Evolutionary conservation across 2,113 vertebrate species (phyloP).

Genomic region (Erinaceus europaeus): DNA sequence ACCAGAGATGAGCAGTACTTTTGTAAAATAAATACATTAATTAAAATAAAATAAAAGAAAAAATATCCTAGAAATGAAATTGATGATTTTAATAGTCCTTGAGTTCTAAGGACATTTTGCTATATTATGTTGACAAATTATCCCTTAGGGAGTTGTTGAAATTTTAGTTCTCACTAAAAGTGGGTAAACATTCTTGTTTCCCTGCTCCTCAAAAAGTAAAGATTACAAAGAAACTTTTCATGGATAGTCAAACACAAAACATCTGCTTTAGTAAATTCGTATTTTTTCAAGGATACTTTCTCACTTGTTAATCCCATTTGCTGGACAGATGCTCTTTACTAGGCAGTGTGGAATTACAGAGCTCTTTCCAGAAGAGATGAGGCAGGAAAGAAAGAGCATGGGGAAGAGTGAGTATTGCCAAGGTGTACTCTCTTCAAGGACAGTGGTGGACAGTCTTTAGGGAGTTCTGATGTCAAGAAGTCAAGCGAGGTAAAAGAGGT

Average conservation of each 20-base stretch:
- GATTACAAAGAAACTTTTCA: neutral
- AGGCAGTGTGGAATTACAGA: too few relatives aligned
- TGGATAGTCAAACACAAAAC: neutral
- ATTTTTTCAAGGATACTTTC: neutral
- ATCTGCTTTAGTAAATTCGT: neutral
- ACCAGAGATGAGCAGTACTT: too few relatives aligned
- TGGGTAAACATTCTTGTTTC: neutral
- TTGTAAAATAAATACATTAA: too few relatives aligned
- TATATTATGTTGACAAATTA: neutral
- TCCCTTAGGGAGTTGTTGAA: neutral
- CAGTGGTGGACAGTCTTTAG: too few relatives aligned
- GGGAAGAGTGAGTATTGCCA: too few relatives aligned
- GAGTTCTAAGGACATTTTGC: slow-evolving; percentile 24
- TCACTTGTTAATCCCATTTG: neutral
- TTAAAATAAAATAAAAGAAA: too few relatives aligned
- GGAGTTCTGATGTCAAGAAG: too few relatives aligned
- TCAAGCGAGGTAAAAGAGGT: too few relatives aligned
- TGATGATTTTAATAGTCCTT: slow-evolving; percentile 20
- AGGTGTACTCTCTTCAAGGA: too few relatives aligned
- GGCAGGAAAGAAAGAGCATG: too few relatives aligned
- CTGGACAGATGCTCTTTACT: neutral
- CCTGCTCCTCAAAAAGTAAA: neutral
- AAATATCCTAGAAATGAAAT: neutral
- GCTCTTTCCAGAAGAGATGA: too few relatives aligned
- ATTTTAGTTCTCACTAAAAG: neutral